Evolutionary conservation across 2,888 invertebrate species (phyloP).

Genomic region (Bombylius discolor): DNA sequence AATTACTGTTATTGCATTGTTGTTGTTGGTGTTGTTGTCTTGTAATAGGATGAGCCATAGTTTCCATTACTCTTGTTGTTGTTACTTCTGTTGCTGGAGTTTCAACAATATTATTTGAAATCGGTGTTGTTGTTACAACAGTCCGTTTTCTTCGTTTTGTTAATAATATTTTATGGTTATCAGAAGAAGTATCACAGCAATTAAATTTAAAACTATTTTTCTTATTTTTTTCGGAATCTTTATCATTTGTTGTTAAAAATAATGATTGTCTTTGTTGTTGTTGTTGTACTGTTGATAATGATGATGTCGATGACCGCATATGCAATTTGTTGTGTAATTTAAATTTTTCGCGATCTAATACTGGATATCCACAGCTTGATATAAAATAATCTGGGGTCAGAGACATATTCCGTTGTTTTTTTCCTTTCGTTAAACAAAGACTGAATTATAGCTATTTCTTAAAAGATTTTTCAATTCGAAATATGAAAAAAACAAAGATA

Average conservation of each 20-base stretch:
- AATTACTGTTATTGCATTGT: not conserved
- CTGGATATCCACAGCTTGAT: conserved; percentile 27
- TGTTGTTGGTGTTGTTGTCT: not conserved
- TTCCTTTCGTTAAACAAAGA: too few relatives aligned
- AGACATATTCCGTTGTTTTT: conserved; percentile 1
- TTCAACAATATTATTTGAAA: too few relatives aligned
- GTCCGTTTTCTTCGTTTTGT: not conserved
- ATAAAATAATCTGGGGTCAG: conserved; percentile 28
- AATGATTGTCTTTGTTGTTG: not conserved
- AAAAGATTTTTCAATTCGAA: too few relatives aligned
- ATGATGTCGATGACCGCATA: not conserved
- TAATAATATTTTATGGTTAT: conserved; percentile 1
- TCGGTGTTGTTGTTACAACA: too few relatives aligned
- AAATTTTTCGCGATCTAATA: conserved; percentile 13
- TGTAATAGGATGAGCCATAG: not conserved
- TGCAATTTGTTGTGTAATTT: not conserved
- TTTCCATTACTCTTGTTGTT: too few relatives aligned
- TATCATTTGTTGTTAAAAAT: not conserved
- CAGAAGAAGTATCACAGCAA: not conserved
- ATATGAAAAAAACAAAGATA: too few relatives aligned
- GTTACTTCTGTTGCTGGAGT: too few relatives aligned
- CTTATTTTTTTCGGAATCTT: not conserved
- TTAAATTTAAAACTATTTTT: not conserved
- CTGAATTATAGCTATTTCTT: too few relatives aligned
- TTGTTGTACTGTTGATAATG: not conserved